Base-by-base conservation (phyloP, 2,113 vertebrate genomes). In the Anguilla japonica region DNA sequence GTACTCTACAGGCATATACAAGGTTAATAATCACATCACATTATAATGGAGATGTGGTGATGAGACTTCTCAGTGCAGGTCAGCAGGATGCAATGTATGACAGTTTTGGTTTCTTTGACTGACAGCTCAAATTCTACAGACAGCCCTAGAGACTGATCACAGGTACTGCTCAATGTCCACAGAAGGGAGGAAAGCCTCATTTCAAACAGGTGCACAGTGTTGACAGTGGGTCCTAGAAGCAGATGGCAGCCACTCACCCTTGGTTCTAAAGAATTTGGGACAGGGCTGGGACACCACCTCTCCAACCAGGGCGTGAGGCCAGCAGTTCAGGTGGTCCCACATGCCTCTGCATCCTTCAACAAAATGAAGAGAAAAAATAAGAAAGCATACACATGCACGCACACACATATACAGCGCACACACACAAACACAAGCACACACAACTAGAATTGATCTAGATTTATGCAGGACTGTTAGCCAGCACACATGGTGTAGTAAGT, bases 241-340 rank as follows among this genome's bases (percentile, higher is more conserved):
- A 14, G 20, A 46, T 29, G 29, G 14, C 7, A 75, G 2, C 94
- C 95, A 95, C 96, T 96, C 79, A 96, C 96, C 88, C 94, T 94
- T 53, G 94, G 95, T 1, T 92, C 94, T 83, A 87, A 98, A 96
- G 91, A 97, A 95, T 53, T 93, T 89, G 0, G 97, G 96, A 91
- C 98, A 99, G 0, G 94, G 95, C 75, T 96, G 93, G 0, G 92
- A 95, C 83, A 97, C 94, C 0, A 91, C 97, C 89, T 96, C 94
- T 85, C 97, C 97, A 0, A 92, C 87, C 0, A 89, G 80, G 0
- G 98, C 93, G 0, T 94, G 94, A 2, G 96, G 96, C 98, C 98
- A 99, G 91, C 98, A 99, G 90, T 95, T 98, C 92, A 97, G 91
- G 88, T 97, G 92, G 85, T 99, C 98, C 98, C 98, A 99, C 91